These are phyloP conservation scores for Petrocephalus microphthalmus DNA, from an alignment of 2,113 vertebrate genomes.

Conservation along the genomic window DNA sequence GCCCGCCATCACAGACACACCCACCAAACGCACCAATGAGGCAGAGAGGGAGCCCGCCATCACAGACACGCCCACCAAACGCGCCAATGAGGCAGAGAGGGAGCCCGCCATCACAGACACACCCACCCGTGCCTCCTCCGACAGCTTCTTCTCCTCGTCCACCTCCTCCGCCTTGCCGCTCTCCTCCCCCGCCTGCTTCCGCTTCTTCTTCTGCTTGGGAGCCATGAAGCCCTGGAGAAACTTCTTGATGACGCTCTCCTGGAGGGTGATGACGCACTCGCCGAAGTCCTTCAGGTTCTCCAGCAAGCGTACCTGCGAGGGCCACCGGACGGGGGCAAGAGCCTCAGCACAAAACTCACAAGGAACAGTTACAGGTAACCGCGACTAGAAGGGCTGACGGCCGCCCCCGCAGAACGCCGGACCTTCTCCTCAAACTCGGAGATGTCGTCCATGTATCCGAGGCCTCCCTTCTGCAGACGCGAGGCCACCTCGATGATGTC, in stretches of 20 bases:
- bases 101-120: neutral
- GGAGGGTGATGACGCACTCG: slow-evolving; percentile 82
- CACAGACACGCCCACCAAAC: slow-evolving; percentile 4
- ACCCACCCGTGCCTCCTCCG: slow-evolving; percentile 85
- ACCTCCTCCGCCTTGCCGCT: slow-evolving; percentile 76
- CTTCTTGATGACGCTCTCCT: slow-evolving; percentile 91
- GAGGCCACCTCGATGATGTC: slow-evolving; percentile 93
- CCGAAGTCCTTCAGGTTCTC: slow-evolving; percentile 89
- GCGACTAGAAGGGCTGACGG: neutral
- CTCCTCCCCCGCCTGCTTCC: slow-evolving; percentile 74
- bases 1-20: slow-evolving; percentile 1
- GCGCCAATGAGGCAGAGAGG: neutral
- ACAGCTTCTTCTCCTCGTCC: slow-evolving; percentile 89
- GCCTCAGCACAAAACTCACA: neutral
- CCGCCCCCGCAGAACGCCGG: slow-evolving; percentile 18
- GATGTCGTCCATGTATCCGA: slow-evolving; percentile 85
- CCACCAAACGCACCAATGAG: neutral
- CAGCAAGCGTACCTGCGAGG: slow-evolving; percentile 66
- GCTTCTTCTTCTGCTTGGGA: slow-evolving; percentile 87
- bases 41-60: neutral
- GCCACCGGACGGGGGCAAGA: neutral
- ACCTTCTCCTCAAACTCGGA: slow-evolving; percentile 80
- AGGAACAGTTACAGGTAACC: neutral
- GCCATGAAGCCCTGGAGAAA: slow-evolving; percentile 98
- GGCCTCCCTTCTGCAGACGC: slow-evolving; percentile 85